Evolutionary conservation across 2,888 invertebrate genomes (phyloP).

Genomic region (Xestia xanthographa): DNA sequence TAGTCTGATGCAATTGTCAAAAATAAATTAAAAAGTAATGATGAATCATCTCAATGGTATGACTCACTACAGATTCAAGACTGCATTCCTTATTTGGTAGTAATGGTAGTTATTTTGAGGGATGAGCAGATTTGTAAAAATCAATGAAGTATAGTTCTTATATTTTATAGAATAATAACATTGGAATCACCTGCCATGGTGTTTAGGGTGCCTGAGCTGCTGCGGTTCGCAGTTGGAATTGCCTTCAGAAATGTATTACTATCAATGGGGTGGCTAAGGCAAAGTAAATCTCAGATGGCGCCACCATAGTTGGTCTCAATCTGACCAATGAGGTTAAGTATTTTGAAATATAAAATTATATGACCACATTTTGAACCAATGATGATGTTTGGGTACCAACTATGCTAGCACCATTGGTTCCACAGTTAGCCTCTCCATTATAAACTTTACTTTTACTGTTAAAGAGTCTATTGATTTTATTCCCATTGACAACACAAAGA

Average conservation of each 20-base stretch:
- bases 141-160: not conserved
- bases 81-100: slow-evolving; percentile 5
- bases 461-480: not conserved
- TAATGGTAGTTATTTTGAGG: slow-evolving; percentile 1
- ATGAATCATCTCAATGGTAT: slow-evolving; percentile 6
- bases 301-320: too few relatives aligned
- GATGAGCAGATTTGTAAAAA: not conserved
- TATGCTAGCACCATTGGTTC: too few relatives aligned
- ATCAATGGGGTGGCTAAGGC: too few relatives aligned
- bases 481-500: not conserved
- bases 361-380: too few relatives aligned
- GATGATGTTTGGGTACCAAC: too few relatives aligned
- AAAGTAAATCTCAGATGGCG: too few relatives aligned
- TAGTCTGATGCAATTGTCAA: not conserved
- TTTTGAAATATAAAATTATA: too few relatives aligned
- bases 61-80: slow-evolving; percentile 14
- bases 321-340: too few relatives aligned
- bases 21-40: not conserved
- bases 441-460: not conserved
- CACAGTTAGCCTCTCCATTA: too few relatives aligned
- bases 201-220: not conserved
- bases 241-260: not conserved
- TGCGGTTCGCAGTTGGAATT: not conserved
- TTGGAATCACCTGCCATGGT: not conserved
- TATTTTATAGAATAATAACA: not conserved